A percentile compares a stretch with the other conserved stretches of the same genome.
phyloP scores from a whole-genome alignment of 2,113 vertebrate genomes.

The Macrotis lagotis region DNA sequence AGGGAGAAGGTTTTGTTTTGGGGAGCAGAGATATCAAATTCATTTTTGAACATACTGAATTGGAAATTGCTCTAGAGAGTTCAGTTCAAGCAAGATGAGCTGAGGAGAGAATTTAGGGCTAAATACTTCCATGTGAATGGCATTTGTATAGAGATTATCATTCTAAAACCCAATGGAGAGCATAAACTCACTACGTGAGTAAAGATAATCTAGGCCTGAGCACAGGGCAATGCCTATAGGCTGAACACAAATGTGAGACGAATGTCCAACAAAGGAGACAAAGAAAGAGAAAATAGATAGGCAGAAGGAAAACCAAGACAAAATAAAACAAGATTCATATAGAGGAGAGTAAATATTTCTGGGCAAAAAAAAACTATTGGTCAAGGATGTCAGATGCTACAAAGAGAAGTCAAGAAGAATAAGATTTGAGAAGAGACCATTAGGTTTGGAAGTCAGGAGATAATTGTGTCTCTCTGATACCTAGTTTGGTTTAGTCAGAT shows the following conservation, averaged over 20 bases:
- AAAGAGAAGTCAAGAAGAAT: neutral
- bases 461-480: neutral
- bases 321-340: neutral
- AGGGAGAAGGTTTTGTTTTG: neutral
- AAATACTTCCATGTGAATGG: neutral
- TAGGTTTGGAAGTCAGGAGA: neutral
- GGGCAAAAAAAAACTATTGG: neutral
- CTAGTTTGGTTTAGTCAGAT: neutral
- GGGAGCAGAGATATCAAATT: neutral
- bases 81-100: neutral
- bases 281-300: neutral
- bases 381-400: neutral
- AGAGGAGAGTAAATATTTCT: neutral
- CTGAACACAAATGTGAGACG: neutral
- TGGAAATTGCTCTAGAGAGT: neutral
- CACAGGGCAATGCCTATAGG: neutral
- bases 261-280: neutral
- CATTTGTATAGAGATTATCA: neutral
- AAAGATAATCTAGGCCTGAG: neutral
- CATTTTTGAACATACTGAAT: neutral
- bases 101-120: neutral
- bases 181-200: neutral
- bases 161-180: neutral
- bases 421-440: neutral
- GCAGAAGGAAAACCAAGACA: neutral